Base-by-base conservation (phyloP, 2,113 vertebrate species). In the Delphinus delphis region DNA sequence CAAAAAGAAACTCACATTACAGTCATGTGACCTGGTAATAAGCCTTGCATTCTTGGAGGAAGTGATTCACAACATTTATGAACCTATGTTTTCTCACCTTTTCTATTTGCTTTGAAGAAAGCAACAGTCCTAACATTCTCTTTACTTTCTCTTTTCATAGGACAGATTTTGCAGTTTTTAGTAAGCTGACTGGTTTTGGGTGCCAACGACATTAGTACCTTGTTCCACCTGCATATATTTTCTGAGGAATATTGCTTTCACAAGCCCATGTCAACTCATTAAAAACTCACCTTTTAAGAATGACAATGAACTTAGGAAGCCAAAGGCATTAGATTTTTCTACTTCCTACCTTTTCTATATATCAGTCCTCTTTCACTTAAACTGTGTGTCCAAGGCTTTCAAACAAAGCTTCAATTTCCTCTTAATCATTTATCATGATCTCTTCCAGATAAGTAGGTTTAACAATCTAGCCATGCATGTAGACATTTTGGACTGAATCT, bases 281-380 rank as follows among this genome's bases (percentile, higher is more conserved):
- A 62, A 28, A 76, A 81, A 60, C 73, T 80, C 58, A 84, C 11
- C 47, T 89, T 62, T 84, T 65, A 65, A 94, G 26, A 79, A 94
- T 73, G 77, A 71, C 47, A 41, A 44, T 79, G 3, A 74, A 89
- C 41, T 92, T 53, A 92, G 47, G 33, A 94, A 94, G n/a, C 58
- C 33, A 84, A 41, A 73, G 28, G 18, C 63, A 67, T 81, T 23
- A 41, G 6, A 77, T 44, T 82, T 90, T 91, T 67, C 77, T 58
- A 50, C 80, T 77, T 92, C 23, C 50, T 88, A 47, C 15, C 25
- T 62, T 47, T 65, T 90, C 58, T 81, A 14, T 23, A 2, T 26
- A 84, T 82, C 62, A 87, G 41, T 82, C 31, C 18, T 93, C 55
- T 62, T 84, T 71, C 47, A 77, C 62, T 77, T 88, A 58, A 97